Conservation (phyloP, 2,113 vertebrate species). For the Indicator indicator region DNA sequence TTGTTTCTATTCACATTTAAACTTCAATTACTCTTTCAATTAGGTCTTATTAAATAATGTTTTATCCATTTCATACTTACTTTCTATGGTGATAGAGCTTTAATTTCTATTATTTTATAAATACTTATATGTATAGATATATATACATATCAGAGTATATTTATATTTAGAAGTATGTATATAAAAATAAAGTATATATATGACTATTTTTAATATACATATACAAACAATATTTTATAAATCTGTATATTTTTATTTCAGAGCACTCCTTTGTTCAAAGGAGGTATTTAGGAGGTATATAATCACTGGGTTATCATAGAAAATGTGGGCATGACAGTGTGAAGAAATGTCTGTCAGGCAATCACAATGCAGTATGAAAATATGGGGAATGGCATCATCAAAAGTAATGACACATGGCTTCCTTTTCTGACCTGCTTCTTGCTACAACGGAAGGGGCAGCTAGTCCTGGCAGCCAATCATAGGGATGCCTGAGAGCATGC, state of each 20-base stretch:
- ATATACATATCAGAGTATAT: neutral
- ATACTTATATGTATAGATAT: neutral
- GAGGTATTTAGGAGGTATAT: neutral
- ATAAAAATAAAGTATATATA: too few relatives aligned
- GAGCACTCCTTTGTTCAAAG: neutral
- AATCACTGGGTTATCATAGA: neutral
- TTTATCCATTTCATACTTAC: neutral
- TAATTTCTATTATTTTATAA: neutral
- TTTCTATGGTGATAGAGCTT: neutral
- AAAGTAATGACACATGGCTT: too few relatives aligned
- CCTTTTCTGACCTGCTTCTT: too few relatives aligned
- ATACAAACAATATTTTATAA: neutral
- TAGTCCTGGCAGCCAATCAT: too few relatives aligned
- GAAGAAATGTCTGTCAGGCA: neutral
- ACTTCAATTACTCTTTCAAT: neutral
- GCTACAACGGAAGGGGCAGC: too few relatives aligned
- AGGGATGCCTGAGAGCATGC: too few relatives aligned
- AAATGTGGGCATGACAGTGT: neutral
- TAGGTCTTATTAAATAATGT: neutral
- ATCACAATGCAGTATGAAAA: too few relatives aligned
- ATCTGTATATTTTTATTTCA: neutral
- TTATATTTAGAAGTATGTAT: neutral
- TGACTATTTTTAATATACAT: too few relatives aligned
- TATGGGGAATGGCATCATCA: too few relatives aligned
- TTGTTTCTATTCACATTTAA: neutral